phyloP scores from a whole-genome alignment of 35 echinoderm and acorn worm species.

The Ophioderma brevispina region DNA sequence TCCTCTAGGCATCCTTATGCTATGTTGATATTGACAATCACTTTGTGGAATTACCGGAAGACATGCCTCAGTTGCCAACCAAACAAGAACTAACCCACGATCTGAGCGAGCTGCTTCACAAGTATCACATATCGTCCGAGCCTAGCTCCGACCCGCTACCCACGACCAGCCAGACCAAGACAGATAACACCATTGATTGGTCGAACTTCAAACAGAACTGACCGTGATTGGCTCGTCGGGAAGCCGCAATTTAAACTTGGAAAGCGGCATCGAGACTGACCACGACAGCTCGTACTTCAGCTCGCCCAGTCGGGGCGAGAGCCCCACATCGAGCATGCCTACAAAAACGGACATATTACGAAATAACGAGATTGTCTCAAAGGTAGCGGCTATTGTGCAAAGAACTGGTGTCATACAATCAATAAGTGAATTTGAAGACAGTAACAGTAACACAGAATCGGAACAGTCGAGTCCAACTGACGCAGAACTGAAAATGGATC shows the following conservation, averaged over 20 bases:
- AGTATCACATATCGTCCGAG: slow-evolving; percentile 46
- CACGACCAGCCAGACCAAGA: slow-evolving; percentile 20
- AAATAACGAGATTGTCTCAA: slow-evolving; percentile 92
- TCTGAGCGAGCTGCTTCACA: slow-evolving; percentile 63
- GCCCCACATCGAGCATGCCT: slow-evolving; percentile 66
- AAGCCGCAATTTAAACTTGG: slow-evolving; percentile 49
- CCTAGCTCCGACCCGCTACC: background rate
- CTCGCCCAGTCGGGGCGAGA: slow-evolving; percentile 85
- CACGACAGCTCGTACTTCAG: slow-evolving; percentile 96
- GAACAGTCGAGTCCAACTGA: slow-evolving; percentile 20
- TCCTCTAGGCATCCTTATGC: slow-evolving; percentile 80
- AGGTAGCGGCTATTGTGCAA: slow-evolving; percentile 90
- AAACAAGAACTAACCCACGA: slow-evolving; percentile 65
- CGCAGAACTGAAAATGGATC: slow-evolving; percentile 62
- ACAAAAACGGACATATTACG: slow-evolving; percentile 66
- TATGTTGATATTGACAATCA: slow-evolving; percentile 96
- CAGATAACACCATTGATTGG: slow-evolving; percentile 49
- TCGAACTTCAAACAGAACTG: slow-evolving; percentile 46
- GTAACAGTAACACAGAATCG: slow-evolving; percentile 35
- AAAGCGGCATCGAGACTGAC: slow-evolving; percentile 76
- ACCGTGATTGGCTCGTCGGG: slow-evolving; percentile 28
- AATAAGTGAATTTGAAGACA: slow-evolving; percentile 68
- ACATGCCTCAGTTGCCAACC: slow-evolving; percentile 87
- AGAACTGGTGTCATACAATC: slow-evolving; percentile 88
- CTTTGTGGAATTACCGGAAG: slow-evolving; percentile 81